Base-by-base conservation (phyloP, 2,888 invertebrate species). In the Brachyptera putata region DNA sequence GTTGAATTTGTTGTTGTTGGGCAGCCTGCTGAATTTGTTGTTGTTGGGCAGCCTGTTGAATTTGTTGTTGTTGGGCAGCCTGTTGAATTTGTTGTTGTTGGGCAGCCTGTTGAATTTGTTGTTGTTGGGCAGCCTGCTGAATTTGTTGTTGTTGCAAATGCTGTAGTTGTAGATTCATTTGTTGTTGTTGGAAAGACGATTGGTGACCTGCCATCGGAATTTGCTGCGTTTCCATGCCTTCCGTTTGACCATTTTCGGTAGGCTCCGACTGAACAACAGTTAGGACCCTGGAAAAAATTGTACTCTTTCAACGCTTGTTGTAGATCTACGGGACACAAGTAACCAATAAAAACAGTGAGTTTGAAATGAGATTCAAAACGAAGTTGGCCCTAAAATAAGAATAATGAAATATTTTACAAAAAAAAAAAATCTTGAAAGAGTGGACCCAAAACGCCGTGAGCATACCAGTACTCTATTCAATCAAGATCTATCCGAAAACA, bases 71-170 rank as follows among this genome's bases (percentile, higher is more conserved):
- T n/a, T n/a, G n/a, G n/a, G n/a, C n/a, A n/a, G n/a, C n/a, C n/a
- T n/a, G 55, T 18, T 14, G 30, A 13, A 37, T 36, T 37, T 56
- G 56, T 14, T 56, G 56, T 14, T 57, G 16, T 18, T 50, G 46
- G n/a, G 16, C 41, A 9, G 22, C 25, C 53, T 50, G 61, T 1
- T 57, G 57, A 18, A 48, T 18, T 22, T 61, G 57, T 39, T 61
- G 57, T 39, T 37, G 50, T 37, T 21, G 24, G n/a, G n/a, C n/a
- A n/a, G n/a, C n/a, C 5, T 37, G 37, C 18, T 37, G 13, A 11
- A 37, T 4, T 39, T 26, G 26, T n/a, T 22, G 39, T 9, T 41
- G 53, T 13, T 25, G 57, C 30, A 13, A 37, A 7, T 39, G 39
- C 22, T 58, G 37, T 21, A 21, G 14, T 49, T 58, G 49, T 16